Percentiles rank a stretch among this genome's conserved stretches.
Evolutionary conservation across 2,888 invertebrate species (phyloP).

Genomic region (Eubasilissa splendida): DNA sequence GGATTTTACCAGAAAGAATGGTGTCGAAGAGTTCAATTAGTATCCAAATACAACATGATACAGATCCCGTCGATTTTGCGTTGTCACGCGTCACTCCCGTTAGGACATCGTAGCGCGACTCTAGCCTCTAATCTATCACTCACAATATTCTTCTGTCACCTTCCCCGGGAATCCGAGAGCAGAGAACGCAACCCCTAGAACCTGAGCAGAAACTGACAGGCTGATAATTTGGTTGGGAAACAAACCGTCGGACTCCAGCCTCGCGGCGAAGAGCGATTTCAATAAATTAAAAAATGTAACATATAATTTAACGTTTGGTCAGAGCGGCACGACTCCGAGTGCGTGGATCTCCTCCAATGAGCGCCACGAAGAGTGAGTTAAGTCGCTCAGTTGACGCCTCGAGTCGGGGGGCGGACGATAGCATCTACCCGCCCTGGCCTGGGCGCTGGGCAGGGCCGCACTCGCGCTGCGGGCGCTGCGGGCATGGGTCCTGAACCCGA

Average conservation of each 20-base stretch:
- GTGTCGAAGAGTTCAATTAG: too few species aligned
- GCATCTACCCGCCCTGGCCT: constrained; percentile 44
- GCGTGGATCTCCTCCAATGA: constrained; percentile 33
- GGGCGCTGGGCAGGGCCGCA: constrained; percentile 3
- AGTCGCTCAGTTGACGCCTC: constrained; percentile 34
- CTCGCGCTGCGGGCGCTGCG: neutral
- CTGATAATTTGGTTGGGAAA: constrained; percentile 37
- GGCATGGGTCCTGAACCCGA: neutral
- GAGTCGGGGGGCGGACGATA: constrained; percentile 40
- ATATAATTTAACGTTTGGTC: constrained; percentile 43
- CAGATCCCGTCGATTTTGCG: too few species aligned
- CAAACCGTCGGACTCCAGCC: neutral
- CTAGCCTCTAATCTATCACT: too few species aligned
- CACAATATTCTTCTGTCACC: too few species aligned
- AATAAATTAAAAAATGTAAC: constrained; percentile 49
- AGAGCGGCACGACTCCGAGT: constrained; percentile 41
- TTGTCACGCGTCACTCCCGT: too few species aligned
- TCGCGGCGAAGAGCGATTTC: constrained; percentile 41
- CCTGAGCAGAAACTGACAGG: constrained; percentile 28
- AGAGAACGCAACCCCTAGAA: neutral
- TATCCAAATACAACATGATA: too few species aligned
- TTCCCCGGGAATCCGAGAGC: neutral
- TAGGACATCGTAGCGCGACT: too few species aligned
- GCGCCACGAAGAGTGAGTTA: neutral
- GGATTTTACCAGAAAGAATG: too few species aligned